Conservation (phyloP, 2,888 invertebrate genomes). For the Stenodera caucasica region DNA sequence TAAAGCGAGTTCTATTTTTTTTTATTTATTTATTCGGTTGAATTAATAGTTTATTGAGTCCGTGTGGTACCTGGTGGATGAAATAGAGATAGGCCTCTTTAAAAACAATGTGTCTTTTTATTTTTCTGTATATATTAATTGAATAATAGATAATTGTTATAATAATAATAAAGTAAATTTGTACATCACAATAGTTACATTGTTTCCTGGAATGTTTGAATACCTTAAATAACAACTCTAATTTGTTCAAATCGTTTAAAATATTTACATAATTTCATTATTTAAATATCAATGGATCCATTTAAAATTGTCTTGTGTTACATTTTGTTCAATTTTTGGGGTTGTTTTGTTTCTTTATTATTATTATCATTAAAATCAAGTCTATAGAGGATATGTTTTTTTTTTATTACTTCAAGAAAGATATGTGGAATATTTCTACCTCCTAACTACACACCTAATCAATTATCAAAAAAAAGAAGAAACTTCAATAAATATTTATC, state of each 20-base stretch:
- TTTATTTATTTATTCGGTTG: not conserved
- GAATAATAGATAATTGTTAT: slow-evolving; percentile 22
- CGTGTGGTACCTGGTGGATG: slow-evolving; percentile 15
- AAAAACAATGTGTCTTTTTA: slow-evolving; percentile 24
- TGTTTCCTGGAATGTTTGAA: slow-evolving; percentile 31
- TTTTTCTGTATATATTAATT: slow-evolving; percentile 19
- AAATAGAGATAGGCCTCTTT: slow-evolving; percentile 11
- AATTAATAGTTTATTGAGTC: slow-evolving; percentile 14
- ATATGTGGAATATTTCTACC: slow-evolving; percentile 39
- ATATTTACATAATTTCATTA: slow-evolving; percentile 34
- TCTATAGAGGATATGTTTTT: slow-evolving; percentile 37
- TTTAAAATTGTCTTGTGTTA: slow-evolving; percentile 26
- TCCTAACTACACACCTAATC: slow-evolving; percentile 24
- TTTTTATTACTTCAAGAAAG: slow-evolving; percentile 1
- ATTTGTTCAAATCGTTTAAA: slow-evolving; percentile 36
- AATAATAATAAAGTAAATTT: slow-evolving; percentile 38
- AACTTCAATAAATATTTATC: slow-evolving; percentile 11
- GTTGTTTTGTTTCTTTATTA: not conserved
- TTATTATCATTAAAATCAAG: slow-evolving; percentile 11
- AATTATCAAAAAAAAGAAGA: slow-evolving; percentile 13
- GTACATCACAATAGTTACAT: slow-evolving; percentile 46
- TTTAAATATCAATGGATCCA: slow-evolving; percentile 40
- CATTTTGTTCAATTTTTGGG: slow-evolving; percentile 15
- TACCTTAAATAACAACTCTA: slow-evolving; percentile 29
- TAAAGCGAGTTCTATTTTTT: too few species aligned